A percentile compares a stretch with the other conserved stretches of the same genome.
Conservation (phyloP, 1,140 invertebrate genomes). For the Bilobella aurantiaca region DNA sequence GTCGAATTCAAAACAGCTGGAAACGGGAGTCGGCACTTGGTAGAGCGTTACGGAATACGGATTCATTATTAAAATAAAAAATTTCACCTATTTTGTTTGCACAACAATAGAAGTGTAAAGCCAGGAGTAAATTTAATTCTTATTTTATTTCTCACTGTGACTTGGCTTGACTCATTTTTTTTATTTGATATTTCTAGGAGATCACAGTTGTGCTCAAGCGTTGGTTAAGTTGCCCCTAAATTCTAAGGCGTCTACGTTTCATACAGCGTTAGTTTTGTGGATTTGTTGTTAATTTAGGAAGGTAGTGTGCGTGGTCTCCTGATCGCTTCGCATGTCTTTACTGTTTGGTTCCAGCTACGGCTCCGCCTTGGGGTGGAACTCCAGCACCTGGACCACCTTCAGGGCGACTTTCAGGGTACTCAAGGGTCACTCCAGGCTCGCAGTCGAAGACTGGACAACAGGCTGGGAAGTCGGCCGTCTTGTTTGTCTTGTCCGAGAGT, state of each 20-base stretch:
- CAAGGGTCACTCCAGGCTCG: slow-evolving; percentile 66
- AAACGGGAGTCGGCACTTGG: no score
- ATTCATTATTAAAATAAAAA: no score
- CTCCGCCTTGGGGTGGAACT: slow-evolving; percentile 6
- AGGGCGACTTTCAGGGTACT: slow-evolving; percentile 69
- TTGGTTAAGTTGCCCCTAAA: neutral
- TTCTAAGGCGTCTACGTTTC: neutral
- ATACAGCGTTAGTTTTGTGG: neutral
- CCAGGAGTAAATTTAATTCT: no score
- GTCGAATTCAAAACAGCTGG: no score
- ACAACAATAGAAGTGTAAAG: no score
- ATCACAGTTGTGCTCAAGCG: slow-evolving; percentile 6
- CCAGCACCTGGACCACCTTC: slow-evolving; percentile 43
- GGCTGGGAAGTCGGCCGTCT: slow-evolving; percentile 69
- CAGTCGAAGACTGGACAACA: slow-evolving; percentile 77
- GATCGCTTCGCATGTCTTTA: neutral
- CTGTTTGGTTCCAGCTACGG: slow-evolving; percentile 7
- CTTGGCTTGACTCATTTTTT: neutral
- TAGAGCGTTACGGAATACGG: no score
- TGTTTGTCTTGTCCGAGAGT: slow-evolving; percentile 71
- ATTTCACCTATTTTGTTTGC: no score
- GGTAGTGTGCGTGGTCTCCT: neutral
- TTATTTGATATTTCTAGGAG: slow-evolving; percentile 5
- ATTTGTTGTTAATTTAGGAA: neutral
- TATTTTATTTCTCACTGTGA: no score